phyloP scores from a whole-genome alignment of 2,888 invertebrate species.

The Drosophila pegasa region DNA sequence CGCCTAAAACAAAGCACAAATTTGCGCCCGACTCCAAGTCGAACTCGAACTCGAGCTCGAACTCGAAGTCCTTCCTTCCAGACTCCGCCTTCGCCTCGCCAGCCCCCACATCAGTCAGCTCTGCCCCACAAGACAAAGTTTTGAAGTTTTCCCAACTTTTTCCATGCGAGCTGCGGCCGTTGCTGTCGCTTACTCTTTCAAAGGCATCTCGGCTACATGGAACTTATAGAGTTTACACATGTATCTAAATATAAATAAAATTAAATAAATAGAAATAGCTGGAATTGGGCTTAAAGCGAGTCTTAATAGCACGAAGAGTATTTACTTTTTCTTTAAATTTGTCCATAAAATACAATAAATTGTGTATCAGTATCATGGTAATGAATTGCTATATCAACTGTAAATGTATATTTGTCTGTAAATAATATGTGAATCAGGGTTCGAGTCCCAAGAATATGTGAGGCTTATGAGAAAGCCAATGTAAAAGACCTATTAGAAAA shows the following conservation, averaged over 20 bases:
- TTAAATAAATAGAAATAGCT: background rate
- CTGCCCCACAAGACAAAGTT: conserved; percentile 33
- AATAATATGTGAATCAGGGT: too few relatives aligned
- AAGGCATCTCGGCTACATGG: background rate
- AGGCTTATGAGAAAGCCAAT: too few relatives aligned
- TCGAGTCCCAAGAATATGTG: too few relatives aligned
- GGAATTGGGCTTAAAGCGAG: background rate
- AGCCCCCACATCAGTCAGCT: background rate
- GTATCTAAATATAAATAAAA: background rate
- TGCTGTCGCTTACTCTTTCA: conserved; percentile 3
- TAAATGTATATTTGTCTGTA: too few relatives aligned
- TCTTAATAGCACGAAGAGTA: background rate
- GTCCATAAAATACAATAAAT: too few relatives aligned
- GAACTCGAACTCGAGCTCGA: background rate
- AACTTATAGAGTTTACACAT: background rate
- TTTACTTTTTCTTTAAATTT: too few relatives aligned
- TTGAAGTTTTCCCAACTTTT: conserved; percentile 41
- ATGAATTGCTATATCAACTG: too few relatives aligned
- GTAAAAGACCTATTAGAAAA: too few relatives aligned
- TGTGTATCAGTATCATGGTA: too few relatives aligned
- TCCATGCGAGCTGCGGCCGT: background rate
- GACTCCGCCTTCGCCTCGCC: background rate
- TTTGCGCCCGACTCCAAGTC: conserved; percentile 47
- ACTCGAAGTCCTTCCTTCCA: background rate
- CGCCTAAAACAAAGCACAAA: conserved; percentile 58